Percentiles rank a stretch among this genome's conserved stretches.
These are phyloP conservation scores for Antheraea yamamai DNA, from an alignment of 2,888 invertebrate species.

Conservation along the genomic window DNA sequence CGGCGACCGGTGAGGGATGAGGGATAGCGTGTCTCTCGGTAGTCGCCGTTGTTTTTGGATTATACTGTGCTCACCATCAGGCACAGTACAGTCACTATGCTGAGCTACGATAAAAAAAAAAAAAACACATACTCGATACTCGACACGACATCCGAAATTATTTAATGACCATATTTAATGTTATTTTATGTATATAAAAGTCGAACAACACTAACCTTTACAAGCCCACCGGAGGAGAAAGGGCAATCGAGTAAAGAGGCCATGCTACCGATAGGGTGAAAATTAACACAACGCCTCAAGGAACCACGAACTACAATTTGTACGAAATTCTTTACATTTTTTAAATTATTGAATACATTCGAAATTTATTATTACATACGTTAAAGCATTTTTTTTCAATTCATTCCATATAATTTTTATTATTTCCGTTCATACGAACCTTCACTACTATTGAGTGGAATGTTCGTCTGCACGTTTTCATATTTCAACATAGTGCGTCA, in stretches of 20 bases:
- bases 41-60: no score
- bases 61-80: no score
- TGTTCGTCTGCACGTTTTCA: neutral
- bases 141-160: no score
- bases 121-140: no score
- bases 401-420: neutral
- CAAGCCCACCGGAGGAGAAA: neutral
- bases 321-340: neutral
- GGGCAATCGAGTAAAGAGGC: neutral
- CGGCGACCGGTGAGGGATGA: no score
- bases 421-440: neutral
- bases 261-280: neutral
- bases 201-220: neutral
- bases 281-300: neutral
- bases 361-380: neutral
- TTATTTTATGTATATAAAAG: neutral
- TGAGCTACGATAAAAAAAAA: no score
- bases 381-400: neutral
- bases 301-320: neutral
- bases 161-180: no score
- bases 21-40: no score
- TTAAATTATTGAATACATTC: neutral
- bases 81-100: no score
- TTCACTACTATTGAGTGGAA: neutral
- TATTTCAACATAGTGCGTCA: neutral